Evolutionary conservation across 53 echinoderm and acorn worm genomes (phyloP).

Genomic region (Apostichopus leukothele): DNA sequence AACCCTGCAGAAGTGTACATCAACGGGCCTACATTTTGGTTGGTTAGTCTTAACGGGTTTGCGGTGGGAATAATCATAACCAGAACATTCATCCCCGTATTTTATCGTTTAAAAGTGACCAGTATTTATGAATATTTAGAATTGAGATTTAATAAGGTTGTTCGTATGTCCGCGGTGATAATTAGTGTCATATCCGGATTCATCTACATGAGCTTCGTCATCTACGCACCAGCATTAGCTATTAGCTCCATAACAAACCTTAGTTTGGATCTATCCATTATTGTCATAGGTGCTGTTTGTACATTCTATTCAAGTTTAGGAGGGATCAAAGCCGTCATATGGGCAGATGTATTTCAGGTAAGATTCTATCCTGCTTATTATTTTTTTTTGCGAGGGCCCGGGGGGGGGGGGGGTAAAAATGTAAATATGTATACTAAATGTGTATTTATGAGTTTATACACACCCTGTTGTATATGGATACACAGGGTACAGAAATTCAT

Average conservation of each 20-base stretch:
- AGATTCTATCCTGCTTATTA: neutral
- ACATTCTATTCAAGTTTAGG: constrained; percentile 46
- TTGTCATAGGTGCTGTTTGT: constrained; percentile 30
- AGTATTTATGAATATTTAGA: constrained; percentile 49
- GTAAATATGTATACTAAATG: no score
- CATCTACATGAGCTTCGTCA: constrained; percentile 43
- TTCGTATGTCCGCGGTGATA: neutral
- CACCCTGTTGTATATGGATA: no score
- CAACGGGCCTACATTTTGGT: constrained; percentile 48
- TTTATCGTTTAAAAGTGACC: constrained; percentile 33
- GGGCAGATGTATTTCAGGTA: constrained; percentile 48
- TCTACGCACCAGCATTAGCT: constrained; percentile 45
- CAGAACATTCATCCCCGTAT: constrained; percentile 40
- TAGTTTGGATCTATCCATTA: constrained; percentile 5
- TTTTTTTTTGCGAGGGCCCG: neutral
- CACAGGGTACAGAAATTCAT: neutral
- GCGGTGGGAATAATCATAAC: constrained; percentile 15
- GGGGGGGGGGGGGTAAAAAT: neutral
- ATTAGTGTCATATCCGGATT: constrained; percentile 37
- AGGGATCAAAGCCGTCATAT: constrained; percentile 47
- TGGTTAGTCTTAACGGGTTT: neutral
- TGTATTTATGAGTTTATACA: no score
- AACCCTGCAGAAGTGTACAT: constrained; percentile 39
- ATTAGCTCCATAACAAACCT: constrained; percentile 38
- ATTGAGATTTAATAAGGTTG: constrained; percentile 33